Evolutionary conservation across 2,797 vertebrate genomes (phyloP).

Genomic region (Momotus momota): DNA sequence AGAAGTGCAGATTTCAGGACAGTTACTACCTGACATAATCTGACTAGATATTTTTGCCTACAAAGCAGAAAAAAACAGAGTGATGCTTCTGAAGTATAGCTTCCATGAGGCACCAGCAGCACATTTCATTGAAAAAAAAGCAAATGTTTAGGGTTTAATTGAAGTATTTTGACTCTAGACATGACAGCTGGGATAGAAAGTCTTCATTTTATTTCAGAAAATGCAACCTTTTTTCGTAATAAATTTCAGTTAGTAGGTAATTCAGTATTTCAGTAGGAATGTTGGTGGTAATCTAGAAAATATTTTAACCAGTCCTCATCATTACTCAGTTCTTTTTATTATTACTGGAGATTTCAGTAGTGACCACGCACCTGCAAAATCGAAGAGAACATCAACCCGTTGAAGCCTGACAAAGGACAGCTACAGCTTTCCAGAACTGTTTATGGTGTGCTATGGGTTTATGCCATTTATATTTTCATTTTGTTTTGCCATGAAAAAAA

Average conservation of each 20-base stretch:
- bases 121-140: not conserved
- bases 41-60: not conserved
- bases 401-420: not conserved
- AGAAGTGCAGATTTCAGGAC: not conserved
- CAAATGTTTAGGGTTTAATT: too few species aligned
- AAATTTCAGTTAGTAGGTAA: not conserved
- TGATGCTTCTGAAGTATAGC: not conserved
- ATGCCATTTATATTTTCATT: not conserved
- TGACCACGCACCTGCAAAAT: not conserved
- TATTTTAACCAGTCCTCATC: not conserved
- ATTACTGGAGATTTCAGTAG: not conserved
- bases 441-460: not conserved
- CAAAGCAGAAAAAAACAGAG: not conserved
- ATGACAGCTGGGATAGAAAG: not conserved
- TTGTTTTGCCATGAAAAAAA: not conserved
- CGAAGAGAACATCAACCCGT: not conserved
- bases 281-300: not conserved
- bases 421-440: not conserved
- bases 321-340: not conserved
- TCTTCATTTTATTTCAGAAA: fast-evolving
- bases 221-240: not conserved
- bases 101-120: not conserved
- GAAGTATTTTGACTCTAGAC: not conserved
- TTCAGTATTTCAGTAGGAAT: not conserved
- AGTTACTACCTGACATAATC: not conserved